Percentiles rank a stretch among this genome's conserved stretches.
Conservation (phyloP, 35 echinoderm and acorn worm genomes). For the Heliocidaris tuberculata region DNA sequence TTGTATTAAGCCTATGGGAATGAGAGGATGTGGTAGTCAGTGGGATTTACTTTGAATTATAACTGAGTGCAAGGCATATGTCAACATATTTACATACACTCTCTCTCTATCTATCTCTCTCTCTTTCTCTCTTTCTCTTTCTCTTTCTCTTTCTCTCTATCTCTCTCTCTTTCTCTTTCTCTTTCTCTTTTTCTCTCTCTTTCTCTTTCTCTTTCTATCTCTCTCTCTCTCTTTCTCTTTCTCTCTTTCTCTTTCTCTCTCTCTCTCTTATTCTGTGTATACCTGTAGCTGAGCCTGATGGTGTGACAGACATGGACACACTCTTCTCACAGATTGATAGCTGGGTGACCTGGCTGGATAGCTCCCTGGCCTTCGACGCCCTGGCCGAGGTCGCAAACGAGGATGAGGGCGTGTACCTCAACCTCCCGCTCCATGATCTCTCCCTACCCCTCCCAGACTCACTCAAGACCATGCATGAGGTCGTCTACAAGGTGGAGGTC, state of each 20-base stretch:
- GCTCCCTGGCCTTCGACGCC: constrained; percentile 96
- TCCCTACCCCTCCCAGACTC: constrained; percentile 81
- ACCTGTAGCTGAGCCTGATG: constrained; percentile 10
- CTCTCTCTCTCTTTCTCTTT: not conserved
- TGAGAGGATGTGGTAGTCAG: no score
- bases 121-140: not conserved
- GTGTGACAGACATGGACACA: constrained; percentile 26
- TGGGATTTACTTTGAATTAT: no score
- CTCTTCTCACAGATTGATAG: constrained; percentile 92
- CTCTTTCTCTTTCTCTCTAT: not conserved
- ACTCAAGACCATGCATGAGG: constrained; percentile 92
- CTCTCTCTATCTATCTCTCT: no score
- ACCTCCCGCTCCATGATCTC: constrained; percentile 75
- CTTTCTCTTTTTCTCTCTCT: not conserved
- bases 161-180: not conserved
- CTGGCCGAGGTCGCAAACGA: constrained; percentile 92
- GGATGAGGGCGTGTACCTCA: constrained; percentile 78
- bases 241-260: not conserved
- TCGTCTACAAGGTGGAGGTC: constrained; percentile 97
- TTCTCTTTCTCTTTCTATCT: not conserved
- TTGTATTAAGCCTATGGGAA: no score
- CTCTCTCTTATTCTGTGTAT: not conserved
- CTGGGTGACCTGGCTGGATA: constrained; percentile 99
- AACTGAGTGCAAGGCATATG: no score
- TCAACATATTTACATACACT: no score